Evolutionary conservation across 1,140 invertebrate species (phyloP).

Genomic region (Microplitis demolitor): DNA sequence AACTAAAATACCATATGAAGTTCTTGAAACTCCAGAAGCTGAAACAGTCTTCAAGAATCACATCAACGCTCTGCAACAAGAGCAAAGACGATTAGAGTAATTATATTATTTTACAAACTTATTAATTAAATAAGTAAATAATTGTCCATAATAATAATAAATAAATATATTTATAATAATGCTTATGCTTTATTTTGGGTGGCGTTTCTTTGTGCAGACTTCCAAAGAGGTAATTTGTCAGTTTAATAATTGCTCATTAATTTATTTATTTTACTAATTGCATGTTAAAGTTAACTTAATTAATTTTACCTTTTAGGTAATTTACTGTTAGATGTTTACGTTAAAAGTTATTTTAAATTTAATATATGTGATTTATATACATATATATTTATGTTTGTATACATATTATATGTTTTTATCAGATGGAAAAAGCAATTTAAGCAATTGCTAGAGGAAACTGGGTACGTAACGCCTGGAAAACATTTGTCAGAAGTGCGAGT

Average conservation of each 20-base stretch:
- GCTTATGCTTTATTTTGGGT: constrained; percentile 60
- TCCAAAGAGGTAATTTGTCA: constrained; percentile 58
- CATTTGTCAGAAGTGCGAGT: constrained; percentile 89
- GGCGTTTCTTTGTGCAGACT: constrained; percentile 60
- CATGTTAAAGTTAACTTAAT: neutral
- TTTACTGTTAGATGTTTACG: no score
- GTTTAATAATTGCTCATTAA: neutral
- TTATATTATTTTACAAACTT: constrained; percentile 41
- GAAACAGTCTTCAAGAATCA: constrained; percentile 91
- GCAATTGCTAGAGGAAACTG: constrained; percentile 89
- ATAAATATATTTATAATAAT: constrained; percentile 41
- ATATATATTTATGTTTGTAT: neutral
- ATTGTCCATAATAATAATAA: neutral
- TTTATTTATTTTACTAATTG: constrained; percentile 9
- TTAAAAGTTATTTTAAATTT: neutral
- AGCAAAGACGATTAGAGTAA: constrained; percentile 89
- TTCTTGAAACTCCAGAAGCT: constrained; percentile 87
- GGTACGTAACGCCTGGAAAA: constrained; percentile 93
- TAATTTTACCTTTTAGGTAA: neutral
- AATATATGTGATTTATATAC: neutral
- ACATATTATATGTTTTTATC: constrained; percentile 13
- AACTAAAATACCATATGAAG: constrained; percentile 86
- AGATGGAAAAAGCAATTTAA: constrained; percentile 94
- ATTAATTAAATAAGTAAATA: constrained; percentile 3
- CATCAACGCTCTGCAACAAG: constrained; percentile 86